Percentiles rank a stretch among this genome's conserved stretches.
Conservation (phyloP, 92 coral and sea anemone species). For the Siderastrea siderea region DNA sequence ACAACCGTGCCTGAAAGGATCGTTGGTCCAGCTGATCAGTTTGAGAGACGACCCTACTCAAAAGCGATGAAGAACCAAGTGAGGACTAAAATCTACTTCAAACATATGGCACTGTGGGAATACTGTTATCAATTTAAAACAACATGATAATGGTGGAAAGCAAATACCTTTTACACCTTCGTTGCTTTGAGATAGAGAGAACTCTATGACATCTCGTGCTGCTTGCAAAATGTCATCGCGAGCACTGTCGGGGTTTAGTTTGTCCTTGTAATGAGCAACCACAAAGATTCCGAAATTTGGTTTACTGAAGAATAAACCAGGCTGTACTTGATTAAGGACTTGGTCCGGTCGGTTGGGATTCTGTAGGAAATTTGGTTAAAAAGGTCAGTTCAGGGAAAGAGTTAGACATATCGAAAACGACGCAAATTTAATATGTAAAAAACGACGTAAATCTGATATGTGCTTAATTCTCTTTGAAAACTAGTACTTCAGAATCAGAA, state of each 20-base stretch:
- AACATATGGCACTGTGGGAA: no score
- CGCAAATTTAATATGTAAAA: no score
- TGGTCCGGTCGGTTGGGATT: neutral
- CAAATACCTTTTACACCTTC: neutral
- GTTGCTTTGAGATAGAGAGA: conserved; percentile 10
- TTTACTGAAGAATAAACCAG: conserved; percentile 64
- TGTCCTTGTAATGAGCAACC: conserved; percentile 48
- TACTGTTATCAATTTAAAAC: neutral
- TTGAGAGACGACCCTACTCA: no score
- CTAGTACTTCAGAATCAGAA: no score
- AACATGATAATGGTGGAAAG: no score
- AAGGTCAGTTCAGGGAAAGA: neutral
- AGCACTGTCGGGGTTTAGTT: conserved; percentile 37
- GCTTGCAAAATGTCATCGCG: conserved; percentile 50
- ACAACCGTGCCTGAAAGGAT: no score
- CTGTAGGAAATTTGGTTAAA: neutral
- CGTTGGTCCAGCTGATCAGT: no score
- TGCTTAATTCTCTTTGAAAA: no score
- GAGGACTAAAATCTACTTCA: no score
- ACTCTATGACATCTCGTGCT: conserved; percentile 33
- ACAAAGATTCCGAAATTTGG: conserved; percentile 63
- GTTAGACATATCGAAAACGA: no score
- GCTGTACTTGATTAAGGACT: conserved; percentile 52
- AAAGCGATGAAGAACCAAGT: no score
- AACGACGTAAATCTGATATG: no score